Conservation (phyloP, 2,113 vertebrate species). For the Periophthalmus modestus region DNA sequence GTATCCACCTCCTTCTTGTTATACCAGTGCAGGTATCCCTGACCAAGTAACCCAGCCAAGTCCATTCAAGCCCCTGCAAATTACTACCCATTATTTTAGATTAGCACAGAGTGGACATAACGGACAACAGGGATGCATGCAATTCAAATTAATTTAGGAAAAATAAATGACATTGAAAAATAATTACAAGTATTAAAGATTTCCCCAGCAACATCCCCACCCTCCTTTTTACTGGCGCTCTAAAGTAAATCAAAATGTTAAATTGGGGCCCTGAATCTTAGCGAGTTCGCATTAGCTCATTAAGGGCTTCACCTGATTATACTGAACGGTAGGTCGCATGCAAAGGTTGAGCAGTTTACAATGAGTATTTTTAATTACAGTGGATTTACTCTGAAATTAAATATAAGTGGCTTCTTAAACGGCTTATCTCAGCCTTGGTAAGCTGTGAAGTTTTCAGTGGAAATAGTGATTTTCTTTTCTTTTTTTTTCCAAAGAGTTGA, state of each 20-base stretch:
- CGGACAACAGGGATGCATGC: conserved; percentile 65
- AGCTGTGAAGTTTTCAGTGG: conserved; percentile 20
- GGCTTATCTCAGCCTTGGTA: conserved; percentile 65
- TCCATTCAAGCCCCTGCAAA: conserved; percentile 64
- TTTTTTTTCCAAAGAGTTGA: no score
- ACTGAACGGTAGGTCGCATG: conserved; percentile 65
- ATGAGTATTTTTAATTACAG: conserved; percentile 80
- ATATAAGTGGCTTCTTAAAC: conserved; percentile 75
- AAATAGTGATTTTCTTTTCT: not conserved
- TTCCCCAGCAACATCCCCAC: conserved; percentile 71
- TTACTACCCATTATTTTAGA: conserved; percentile 68
- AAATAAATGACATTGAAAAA: conserved; percentile 72
- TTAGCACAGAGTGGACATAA: conserved; percentile 72
- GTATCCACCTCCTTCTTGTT: not conserved
- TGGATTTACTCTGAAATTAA: conserved; percentile 78
- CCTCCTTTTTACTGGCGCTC: conserved; percentile 64
- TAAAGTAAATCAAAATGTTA: conserved; percentile 65
- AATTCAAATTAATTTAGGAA: conserved; percentile 75
- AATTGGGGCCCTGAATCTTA: conserved; percentile 44
- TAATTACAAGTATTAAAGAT: conserved; percentile 76
- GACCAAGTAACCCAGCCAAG: conserved; percentile 63
- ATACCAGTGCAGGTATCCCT: conserved; percentile 46
- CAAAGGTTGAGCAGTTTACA: conserved; percentile 80
- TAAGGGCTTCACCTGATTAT: conserved; percentile 78
- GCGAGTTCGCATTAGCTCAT: conserved; percentile 63